Evolutionary conservation across 2,797 vertebrate species (phyloP).

Genomic region (Champsocephalus esox): DNA sequence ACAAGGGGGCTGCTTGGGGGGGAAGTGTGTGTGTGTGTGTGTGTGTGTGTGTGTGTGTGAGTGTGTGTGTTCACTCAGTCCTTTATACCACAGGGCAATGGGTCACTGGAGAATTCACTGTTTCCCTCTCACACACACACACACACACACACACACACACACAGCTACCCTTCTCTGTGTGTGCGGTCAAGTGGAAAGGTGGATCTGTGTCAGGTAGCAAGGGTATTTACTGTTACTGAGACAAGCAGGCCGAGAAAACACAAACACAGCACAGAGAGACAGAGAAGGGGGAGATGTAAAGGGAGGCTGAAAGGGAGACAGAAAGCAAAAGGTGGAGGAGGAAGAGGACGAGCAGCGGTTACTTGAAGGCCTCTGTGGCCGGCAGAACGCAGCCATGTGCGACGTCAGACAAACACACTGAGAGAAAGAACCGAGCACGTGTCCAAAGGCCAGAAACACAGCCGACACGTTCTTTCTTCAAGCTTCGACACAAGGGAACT

Average conservation of each 20-base stretch:
- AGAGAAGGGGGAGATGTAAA: slow-evolving; percentile 11
- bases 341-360: slow-evolving; percentile 23
- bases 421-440: slow-evolving; percentile 1
- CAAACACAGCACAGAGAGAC: slow-evolving; percentile 50
- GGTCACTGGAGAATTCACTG: slow-evolving; percentile 78
- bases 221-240: slow-evolving; percentile 85
- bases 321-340: slow-evolving; percentile 43
- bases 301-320: slow-evolving; percentile 34
- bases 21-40: slow-evolving; percentile 34
- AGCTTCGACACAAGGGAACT: slow-evolving; percentile 15
- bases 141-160: slow-evolving; percentile 37
- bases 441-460: slow-evolving; percentile 29
- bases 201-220: slow-evolving; percentile 84
- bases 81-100: slow-evolving; percentile 80
- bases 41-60: slow-evolving; percentile 27
- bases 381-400: slow-evolving; percentile 61
- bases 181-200: slow-evolving; percentile 86
- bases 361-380: slow-evolving; percentile 57
- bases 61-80: slow-evolving; percentile 67
- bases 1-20: slow-evolving; percentile 60
- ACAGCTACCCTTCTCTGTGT: slow-evolving; percentile 73
- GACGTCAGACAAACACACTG: slow-evolving; percentile 27
- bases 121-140: slow-evolving; percentile 16
- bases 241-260: slow-evolving; percentile 75
- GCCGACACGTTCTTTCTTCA: slow-evolving; percentile 34